A percentile compares a stretch with the other conserved stretches of the same genome.
These are phyloP conservation scores for Zoroaster sp. DNA, from an alignment of 53 echinoderm and acorn worm species.

Conservation along the genomic window DNA sequence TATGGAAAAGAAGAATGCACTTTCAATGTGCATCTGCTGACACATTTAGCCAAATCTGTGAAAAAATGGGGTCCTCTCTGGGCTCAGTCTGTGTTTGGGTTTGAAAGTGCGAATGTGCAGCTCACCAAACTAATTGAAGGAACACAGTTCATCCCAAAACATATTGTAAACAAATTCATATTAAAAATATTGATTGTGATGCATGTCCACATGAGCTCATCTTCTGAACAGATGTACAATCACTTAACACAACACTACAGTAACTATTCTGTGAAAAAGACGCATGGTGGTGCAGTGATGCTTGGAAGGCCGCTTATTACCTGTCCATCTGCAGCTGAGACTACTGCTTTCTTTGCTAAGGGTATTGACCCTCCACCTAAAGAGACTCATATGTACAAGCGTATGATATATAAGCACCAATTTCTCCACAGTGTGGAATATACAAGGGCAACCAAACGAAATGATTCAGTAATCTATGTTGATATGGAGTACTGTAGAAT, in stretches of 20 bases:
- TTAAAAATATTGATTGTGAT: not conserved
- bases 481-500: not conserved
- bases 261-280: not conserved
- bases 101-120: constrained; percentile 53
- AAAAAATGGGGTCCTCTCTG: constrained; percentile 67
- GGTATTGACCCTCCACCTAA: not conserved
- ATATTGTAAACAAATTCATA: constrained; percentile 15
- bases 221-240: not conserved
- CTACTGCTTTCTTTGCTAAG: not conserved
- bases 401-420: not conserved
- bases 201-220: not conserved
- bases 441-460: constrained; percentile 3
- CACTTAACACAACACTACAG: constrained; percentile 12
- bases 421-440: constrained; percentile 18
- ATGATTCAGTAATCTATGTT: not conserved
- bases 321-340: not conserved
- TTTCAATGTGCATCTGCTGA: constrained; percentile 60
- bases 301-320: constrained; percentile 1
- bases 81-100: constrained; percentile 64
- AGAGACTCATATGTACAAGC: constrained; percentile 9
- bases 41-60: constrained; percentile 54
- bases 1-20: constrained; percentile 54
- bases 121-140: constrained; percentile 46
- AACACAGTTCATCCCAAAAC: constrained; percentile 50
- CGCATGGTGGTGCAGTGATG: not conserved